Percentiles rank a stretch among this genome's conserved stretches.
Conservation (phyloP, 2,797 vertebrate genomes). For the Anas bernieri region DNA sequence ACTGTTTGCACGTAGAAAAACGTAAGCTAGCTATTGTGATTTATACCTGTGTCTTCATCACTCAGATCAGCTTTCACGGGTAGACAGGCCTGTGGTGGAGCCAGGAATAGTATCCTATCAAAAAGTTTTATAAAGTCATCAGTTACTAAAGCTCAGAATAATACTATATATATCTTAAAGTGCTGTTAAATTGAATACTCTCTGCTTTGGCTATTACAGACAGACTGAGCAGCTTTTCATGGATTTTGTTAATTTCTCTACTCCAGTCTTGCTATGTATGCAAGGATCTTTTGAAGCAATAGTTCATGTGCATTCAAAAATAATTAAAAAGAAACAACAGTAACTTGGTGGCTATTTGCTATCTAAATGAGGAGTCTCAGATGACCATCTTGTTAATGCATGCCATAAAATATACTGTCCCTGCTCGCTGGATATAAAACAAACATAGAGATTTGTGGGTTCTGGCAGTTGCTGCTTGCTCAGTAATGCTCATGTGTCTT, state of each 20-base stretch:
- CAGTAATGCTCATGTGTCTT: background rate
- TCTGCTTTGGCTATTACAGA: background rate
- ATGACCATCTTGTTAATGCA: background rate
- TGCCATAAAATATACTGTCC: background rate
- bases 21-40: background rate
- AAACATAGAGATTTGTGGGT: conserved; percentile 42
- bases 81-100: background rate
- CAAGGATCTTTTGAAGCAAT: background rate
- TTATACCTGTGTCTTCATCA: background rate
- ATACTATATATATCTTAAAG: background rate
- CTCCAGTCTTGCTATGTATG: background rate
- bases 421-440: background rate
- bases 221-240: background rate
- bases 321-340: background rate
- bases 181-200: background rate
- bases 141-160: background rate
- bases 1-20: background rate
- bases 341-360: background rate
- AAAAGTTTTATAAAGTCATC: background rate
- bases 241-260: background rate
- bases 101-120: background rate
- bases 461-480: conserved; percentile 25
- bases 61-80: background rate
- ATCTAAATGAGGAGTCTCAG: background rate
- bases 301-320: background rate